Evolutionary conservation across 2,888 invertebrate genomes (phyloP).

Genomic region (Diarsia mendica): DNA sequence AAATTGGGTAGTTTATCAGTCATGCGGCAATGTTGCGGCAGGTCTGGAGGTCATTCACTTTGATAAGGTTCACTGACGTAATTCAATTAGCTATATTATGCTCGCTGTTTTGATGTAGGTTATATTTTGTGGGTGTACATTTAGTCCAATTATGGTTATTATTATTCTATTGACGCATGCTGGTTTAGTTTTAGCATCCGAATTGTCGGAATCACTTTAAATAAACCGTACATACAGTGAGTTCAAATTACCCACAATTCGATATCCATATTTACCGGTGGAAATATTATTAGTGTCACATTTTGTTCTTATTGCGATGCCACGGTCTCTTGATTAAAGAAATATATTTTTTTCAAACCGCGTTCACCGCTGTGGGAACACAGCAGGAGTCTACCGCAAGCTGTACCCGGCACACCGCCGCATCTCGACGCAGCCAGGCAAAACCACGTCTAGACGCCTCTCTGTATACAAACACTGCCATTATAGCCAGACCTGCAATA

Average conservation of each 20-base stretch:
- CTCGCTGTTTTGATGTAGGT: conserved; percentile 58
- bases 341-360: conserved; percentile 73
- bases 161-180: conserved; percentile 14
- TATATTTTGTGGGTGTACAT: conserved; percentile 57
- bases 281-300: conserved; percentile 49
- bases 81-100: conserved; percentile 65
- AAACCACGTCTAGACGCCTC: conserved; percentile 86
- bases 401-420: conserved; percentile 74
- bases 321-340: conserved; percentile 75
- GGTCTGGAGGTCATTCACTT: conserved; percentile 85
- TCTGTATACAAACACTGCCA: conserved; percentile 78
- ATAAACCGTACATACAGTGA: neutral
- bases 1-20: conserved; percentile 71
- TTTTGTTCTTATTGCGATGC: conserved; percentile 66
- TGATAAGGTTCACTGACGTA: conserved; percentile 74
- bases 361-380: conserved; percentile 83
- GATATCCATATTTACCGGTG: conserved; percentile 33
- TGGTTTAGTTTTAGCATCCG: conserved; percentile 16
- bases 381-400: conserved; percentile 84
- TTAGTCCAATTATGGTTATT: conserved; percentile 28
- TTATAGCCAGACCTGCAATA: conserved; percentile 77
- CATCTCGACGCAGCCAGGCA: conserved; percentile 81
- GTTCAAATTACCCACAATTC: conserved; percentile 25
- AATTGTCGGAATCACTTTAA: neutral
- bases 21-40: conserved; percentile 81